Evolutionary conservation across 2,113 vertebrate species (phyloP).

Genomic region (Platichthys stellatus): DNA sequence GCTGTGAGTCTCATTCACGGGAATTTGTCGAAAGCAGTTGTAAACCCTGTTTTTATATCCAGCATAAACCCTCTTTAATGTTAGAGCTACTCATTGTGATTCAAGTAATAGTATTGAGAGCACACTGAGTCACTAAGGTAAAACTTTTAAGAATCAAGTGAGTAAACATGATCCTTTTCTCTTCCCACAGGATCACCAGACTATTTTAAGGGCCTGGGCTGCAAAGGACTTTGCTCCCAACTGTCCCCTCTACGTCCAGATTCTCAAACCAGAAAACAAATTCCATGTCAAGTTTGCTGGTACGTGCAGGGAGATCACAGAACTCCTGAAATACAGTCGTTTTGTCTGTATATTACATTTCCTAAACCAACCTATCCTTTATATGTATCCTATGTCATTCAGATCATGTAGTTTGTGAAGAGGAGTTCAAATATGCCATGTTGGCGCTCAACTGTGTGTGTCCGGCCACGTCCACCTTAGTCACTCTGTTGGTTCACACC

Average conservation of each 20-base stretch:
- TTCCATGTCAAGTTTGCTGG: slow-evolving; percentile 99
- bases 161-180: not conserved
- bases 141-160: slow-evolving; percentile 4
- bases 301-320: slow-evolving; percentile 67
- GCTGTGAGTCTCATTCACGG: slow-evolving; percentile 83
- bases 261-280: slow-evolving; percentile 98
- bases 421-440: slow-evolving; percentile 99
- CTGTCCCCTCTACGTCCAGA: slow-evolving; percentile 97
- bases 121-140: not conserved
- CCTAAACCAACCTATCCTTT: not conserved
- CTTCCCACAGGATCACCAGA: slow-evolving; percentile 90
- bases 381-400: slow-evolving; percentile 4
- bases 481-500: slow-evolving; percentile 96
- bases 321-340: not conserved
- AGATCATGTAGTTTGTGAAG: slow-evolving; percentile 99
- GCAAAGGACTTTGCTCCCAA: slow-evolving; percentile 99
- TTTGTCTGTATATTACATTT: not conserved
- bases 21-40: not conserved
- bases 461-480: slow-evolving; percentile 97
- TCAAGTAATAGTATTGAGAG: not conserved
- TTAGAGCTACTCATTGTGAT: not conserved
- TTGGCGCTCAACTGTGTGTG: slow-evolving; percentile 97
- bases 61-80: not conserved
- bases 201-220: slow-evolving; percentile 98
- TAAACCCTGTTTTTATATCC: not conserved